Conservation (phyloP, 1,140 invertebrate species). For the Augochlora pura region DNA sequence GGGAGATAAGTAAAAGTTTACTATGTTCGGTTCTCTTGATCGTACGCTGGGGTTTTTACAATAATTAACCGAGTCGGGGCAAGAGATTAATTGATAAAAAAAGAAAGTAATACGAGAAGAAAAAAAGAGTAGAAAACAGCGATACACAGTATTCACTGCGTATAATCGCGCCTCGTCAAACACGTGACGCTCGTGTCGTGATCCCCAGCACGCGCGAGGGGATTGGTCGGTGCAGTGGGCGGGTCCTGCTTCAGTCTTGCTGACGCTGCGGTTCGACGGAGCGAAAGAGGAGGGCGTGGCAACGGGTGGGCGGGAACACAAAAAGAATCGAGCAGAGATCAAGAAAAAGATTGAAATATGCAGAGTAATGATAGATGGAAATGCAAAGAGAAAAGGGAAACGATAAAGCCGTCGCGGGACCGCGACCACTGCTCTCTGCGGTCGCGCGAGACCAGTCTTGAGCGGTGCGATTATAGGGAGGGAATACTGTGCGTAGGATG, state of each 20-base stretch:
- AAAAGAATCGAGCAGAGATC: background rate
- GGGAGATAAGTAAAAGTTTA: background rate
- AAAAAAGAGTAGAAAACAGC: background rate
- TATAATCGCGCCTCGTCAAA: background rate
- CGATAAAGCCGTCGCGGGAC: no score
- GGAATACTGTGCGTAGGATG: constrained; percentile 7
- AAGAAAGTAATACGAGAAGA: background rate
- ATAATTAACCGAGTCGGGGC: no score
- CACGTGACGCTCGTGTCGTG: background rate
- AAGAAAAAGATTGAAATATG: background rate
- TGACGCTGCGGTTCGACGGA: background rate
- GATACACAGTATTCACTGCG: background rate
- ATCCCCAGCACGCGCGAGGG: background rate
- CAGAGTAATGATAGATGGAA: background rate
- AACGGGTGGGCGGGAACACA: background rate
- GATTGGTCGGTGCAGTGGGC: no score
- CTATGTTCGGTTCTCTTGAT: no score
- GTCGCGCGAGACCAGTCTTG: no score
- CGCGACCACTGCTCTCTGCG: no score
- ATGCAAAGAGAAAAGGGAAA: background rate
- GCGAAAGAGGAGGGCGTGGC: background rate
- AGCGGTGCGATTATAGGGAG: background rate
- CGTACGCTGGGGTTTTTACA: no score
- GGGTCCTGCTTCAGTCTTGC: background rate
- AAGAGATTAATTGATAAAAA: no score